phyloP scores from a whole-genome alignment of 2,797 vertebrate species.

The Acestrorhynchus altus region DNA sequence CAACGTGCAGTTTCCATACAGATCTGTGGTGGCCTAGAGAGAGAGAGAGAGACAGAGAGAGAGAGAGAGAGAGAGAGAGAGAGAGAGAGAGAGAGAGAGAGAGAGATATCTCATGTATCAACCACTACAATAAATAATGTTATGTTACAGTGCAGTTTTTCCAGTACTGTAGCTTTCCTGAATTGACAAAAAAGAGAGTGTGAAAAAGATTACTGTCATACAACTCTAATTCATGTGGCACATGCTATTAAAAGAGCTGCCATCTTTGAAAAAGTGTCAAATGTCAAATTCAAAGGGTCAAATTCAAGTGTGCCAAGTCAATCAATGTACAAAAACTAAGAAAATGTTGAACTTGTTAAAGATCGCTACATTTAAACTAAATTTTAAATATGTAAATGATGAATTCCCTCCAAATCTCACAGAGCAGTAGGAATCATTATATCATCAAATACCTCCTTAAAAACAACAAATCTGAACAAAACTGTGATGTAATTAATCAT shows the following conservation, averaged over 20 bases:
- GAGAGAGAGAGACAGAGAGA: constrained; percentile 25
- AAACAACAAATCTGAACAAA: neutral
- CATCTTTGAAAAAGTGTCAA: neutral
- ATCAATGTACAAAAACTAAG: too few species aligned
- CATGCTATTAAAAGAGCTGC: neutral
- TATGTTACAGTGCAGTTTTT: neutral
- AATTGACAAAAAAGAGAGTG: neutral
- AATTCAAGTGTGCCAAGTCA: too few species aligned
- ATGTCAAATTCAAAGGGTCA: too few species aligned
- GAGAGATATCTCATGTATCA: constrained; percentile 21
- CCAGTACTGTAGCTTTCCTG: neutral
- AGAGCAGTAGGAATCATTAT: too few species aligned
- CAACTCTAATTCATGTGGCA: neutral
- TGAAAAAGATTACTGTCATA: too few species aligned
- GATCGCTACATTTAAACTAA: too few species aligned
- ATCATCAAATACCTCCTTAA: too few species aligned
- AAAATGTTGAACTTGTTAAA: too few species aligned
- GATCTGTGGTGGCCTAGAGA: constrained; percentile 94
- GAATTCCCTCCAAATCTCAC: too few species aligned
- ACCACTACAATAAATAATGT: neutral
- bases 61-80: constrained; percentile 57
- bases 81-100: constrained; percentile 46
- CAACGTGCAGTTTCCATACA: constrained; percentile 98
- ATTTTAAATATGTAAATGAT: too few species aligned
- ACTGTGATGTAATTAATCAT: neutral